Percentiles rank a stretch among this genome's conserved stretches.
phyloP scores from a whole-genome alignment of 30 jellyfish, hydroid and myxozoan genomes.

The Mastigias papua region DNA sequence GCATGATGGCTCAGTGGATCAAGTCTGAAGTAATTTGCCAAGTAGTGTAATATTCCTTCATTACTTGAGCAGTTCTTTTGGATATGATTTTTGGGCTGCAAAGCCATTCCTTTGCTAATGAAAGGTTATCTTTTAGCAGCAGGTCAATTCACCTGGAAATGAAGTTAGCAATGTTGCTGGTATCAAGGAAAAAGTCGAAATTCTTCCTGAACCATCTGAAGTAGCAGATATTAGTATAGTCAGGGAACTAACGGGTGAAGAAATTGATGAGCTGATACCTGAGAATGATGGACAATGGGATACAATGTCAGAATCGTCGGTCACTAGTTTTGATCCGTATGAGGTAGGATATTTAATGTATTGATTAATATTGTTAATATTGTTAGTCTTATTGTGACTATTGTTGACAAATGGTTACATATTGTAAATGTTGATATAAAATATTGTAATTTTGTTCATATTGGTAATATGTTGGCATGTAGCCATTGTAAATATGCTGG shows the following conservation, averaged over 20 bases:
- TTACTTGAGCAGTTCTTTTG: no score
- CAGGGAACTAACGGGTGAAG: slow-evolving; percentile 56
- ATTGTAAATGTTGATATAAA: no score
- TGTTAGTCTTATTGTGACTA: not conserved
- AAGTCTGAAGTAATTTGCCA: no score
- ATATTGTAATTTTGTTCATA: no score
- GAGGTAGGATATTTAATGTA: not conserved
- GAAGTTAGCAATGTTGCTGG: not conserved
- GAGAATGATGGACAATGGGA: slow-evolving; percentile 46
- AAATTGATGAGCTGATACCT: slow-evolving; percentile 33
- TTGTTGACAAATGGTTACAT: no score
- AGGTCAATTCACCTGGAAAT: not conserved
- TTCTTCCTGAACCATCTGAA: no score
- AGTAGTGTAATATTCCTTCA: no score
- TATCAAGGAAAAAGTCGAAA: no score
- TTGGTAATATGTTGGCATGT: no score
- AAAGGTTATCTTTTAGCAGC: not conserved
- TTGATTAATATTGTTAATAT: not conserved
- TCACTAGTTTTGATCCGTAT: slow-evolving; percentile 51
- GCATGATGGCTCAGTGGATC: no score
- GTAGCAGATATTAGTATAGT: not conserved
- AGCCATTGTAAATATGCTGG: no score
- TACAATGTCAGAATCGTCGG: slow-evolving; percentile 59
- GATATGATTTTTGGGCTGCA: not conserved
- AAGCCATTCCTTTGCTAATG: not conserved